Percentiles rank a stretch among this genome's conserved stretches.
These are phyloP conservation scores for Campylomormyrus tamandua DNA, from an alignment of 2,113 vertebrate species.

Conservation along the genomic window DNA sequence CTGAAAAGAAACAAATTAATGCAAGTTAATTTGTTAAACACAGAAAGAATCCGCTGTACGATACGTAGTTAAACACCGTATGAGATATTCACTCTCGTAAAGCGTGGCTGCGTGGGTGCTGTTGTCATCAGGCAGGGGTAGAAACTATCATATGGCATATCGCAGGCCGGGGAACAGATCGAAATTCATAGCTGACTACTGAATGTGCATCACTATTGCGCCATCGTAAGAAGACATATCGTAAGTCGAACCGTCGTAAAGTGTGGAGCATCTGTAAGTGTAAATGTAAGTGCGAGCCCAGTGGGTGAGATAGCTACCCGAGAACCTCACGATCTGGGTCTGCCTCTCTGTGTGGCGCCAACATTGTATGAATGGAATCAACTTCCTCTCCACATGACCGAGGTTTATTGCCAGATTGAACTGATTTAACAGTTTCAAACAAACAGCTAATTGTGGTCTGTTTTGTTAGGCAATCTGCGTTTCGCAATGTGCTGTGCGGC, in stretches of 20 bases:
- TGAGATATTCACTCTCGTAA: background rate
- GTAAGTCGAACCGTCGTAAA: background rate
- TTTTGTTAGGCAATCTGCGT: conserved; percentile 17
- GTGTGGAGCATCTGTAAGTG: background rate
- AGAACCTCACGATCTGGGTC: background rate
- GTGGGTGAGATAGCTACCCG: background rate
- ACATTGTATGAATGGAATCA: background rate
- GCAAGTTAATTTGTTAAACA: background rate
- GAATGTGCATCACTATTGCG: background rate
- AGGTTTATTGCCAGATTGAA: background rate
- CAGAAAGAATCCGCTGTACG: background rate
- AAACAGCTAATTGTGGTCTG: conserved; percentile 20
- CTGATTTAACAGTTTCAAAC: conserved; percentile 8
- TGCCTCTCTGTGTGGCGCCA: background rate
- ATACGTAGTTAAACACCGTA: background rate
- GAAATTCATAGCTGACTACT: background rate
- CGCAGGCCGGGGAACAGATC: background rate
- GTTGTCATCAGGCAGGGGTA: no score
- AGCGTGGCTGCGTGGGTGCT: no score
- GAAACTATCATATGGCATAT: no score
- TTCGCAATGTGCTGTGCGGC: background rate
- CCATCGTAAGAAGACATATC: background rate
- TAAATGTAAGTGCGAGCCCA: background rate
- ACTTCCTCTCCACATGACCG: background rate
- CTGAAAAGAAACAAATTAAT: background rate